Percentiles rank a stretch among this genome's conserved stretches.
Evolutionary conservation across 2,113 vertebrate genomes (phyloP).

Genomic region (Eretmodus cyanostictus): DNA sequence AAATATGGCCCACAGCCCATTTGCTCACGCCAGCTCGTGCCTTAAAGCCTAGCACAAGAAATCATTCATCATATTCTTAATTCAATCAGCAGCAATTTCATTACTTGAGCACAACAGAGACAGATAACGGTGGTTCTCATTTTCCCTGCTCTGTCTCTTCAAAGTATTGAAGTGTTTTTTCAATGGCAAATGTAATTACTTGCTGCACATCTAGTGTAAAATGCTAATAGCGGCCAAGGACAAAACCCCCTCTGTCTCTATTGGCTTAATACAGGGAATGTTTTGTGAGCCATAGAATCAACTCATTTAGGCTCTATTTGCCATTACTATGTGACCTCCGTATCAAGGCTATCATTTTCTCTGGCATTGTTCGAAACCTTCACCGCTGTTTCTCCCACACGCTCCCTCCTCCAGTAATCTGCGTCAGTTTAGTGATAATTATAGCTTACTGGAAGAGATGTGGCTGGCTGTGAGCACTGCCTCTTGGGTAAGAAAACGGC

Average conservation of each 20-base stretch:
- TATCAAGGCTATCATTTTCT: conserved; percentile 47
- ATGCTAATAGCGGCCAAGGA: conserved; percentile 11
- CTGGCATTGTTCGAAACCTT: conserved; percentile 12
- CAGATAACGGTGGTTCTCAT: not conserved
- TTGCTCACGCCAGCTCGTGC: conserved; percentile 1
- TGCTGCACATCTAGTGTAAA: conserved; percentile 4
- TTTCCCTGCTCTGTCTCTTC: not conserved
- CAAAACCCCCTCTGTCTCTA: not conserved
- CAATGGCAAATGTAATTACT: conserved; percentile 9
- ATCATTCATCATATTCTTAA: not conserved
- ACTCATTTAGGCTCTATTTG: conserved; percentile 37
- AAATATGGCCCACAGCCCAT: conserved; percentile 38
- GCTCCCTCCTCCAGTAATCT: conserved; percentile 40
- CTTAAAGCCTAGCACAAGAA: not conserved
- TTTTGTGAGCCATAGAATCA: conserved; percentile 31
- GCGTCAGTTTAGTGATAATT: conserved; percentile 52
- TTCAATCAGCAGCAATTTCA: conserved; percentile 25
- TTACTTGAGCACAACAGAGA: conserved; percentile 10
- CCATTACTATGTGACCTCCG: conserved; percentile 51
- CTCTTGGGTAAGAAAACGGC: conserved; percentile 4
- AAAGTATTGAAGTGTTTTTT: conserved; percentile 23
- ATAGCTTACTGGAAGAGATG: conserved; percentile 51
- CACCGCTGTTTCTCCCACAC: not conserved
- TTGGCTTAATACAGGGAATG: not conserved
- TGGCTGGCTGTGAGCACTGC: conserved; percentile 10